Base-by-base conservation (phyloP, 2,797 vertebrate genomes). In the Mus minutoides region DNA sequence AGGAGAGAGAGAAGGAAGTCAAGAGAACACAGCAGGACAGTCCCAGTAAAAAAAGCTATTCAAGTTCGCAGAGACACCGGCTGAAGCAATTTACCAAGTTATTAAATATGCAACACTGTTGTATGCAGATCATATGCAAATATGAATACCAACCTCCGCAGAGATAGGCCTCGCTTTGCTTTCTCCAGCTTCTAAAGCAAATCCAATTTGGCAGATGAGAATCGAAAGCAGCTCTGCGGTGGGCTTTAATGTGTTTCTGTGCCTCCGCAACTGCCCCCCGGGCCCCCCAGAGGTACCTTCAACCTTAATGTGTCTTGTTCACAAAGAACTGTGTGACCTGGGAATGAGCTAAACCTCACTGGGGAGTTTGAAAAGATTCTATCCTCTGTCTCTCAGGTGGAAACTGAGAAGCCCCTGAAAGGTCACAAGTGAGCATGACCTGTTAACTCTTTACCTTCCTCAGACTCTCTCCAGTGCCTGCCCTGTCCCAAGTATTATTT, bases 61-160 rank as follows among this genome's bases (percentile, higher is more conserved):
- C 71, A 46, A 83, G 64, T 89, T 40, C 37, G 43, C 89, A 95
- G 89, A 58, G 29, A 67, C 34, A 9, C 54, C 62, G 67, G 85
- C 58, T 77, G 84, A 88, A 96, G 49, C 87, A 73, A 77, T 92
- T 83, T 92, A 93, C 19, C 40, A 24, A 76, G 77, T 82, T 12
- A 93, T 92, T 89, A 84, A 12, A 43, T 4, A 94, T 26, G 64
- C n/a, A 91, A 67, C 34, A 58, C 0, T 37, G 26, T 56, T 95
- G 19, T 58, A 84, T 94, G 94, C 91, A 97, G 94, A 96, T 98
- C 34, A 83, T 49, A 94, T 94, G 71, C 93, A 96, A 93, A 97
- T 89, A 77, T 56, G 76, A 96, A 85, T 0, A 88, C 22, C 13
- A 92, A 4, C 24, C 69, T 94, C 94, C 64, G 34, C 0, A 71